These are phyloP conservation scores for Corynorhinus townsendii DNA, from an alignment of 2,113 vertebrate genomes.

Conservation along the genomic window DNA sequence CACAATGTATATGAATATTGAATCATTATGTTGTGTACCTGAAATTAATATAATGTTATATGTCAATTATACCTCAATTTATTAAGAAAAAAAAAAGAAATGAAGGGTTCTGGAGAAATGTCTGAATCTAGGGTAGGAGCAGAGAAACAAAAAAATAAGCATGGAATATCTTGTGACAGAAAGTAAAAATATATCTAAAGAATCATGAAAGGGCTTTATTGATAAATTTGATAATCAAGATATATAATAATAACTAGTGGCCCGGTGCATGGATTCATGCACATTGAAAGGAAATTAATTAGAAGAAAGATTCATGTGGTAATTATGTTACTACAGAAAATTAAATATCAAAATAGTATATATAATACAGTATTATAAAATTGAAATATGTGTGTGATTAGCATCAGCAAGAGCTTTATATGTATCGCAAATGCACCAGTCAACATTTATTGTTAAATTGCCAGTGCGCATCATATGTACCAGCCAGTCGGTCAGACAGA, in stretches of 20 bases:
- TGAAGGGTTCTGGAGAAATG: not conserved
- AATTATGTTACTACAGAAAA: no score
- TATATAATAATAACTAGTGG: not conserved
- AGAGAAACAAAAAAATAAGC: not conserved
- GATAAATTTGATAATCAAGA: not conserved
- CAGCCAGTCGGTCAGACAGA: no score
- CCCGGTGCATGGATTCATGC: no score
- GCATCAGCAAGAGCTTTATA: no score
- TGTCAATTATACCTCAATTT: not conserved
- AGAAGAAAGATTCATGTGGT: no score
- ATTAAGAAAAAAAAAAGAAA: not conserved
- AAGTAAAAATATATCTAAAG: not conserved
- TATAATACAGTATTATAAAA: no score
- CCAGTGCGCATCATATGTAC: no score
- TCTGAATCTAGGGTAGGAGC: not conserved
- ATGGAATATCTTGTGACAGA: not conserved
- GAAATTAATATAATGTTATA: not conserved
- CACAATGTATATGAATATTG: not conserved
- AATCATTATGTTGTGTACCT: not conserved
- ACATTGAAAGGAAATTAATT: no score
- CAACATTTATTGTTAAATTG: no score
- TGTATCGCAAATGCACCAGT: no score
- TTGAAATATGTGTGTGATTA: no score
- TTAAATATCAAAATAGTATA: no score
- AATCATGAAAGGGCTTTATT: not conserved